A percentile compares a stretch with the other conserved stretches of the same genome.
Evolutionary conservation across 2,888 invertebrate genomes (phyloP).

Genomic region (Ctena decussata): DNA sequence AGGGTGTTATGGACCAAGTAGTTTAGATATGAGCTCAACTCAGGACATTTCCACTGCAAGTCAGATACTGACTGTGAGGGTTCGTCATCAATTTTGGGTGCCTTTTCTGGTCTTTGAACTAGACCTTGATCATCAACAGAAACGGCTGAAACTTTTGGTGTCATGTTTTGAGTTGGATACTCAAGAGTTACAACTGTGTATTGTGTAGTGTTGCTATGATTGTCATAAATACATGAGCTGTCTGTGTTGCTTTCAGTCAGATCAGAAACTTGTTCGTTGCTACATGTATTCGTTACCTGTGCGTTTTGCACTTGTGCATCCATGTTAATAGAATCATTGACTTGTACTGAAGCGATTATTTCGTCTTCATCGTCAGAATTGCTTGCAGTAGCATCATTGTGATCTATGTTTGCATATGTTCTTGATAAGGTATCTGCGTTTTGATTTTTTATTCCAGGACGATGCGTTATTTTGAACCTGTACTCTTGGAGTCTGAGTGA

Average conservation of each 20-base stretch:
- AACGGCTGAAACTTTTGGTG: neutral
- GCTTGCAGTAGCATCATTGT: too few species aligned
- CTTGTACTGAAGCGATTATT: too few species aligned
- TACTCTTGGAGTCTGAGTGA: constrained; percentile 60
- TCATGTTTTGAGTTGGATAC: neutral
- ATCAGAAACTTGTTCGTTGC: too few species aligned
- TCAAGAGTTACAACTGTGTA: neutral
- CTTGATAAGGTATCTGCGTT: constrained; percentile 52
- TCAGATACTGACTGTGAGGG: neutral
- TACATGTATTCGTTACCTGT: too few species aligned
- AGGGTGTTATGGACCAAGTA: constrained; percentile 28
- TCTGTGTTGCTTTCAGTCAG: too few species aligned
- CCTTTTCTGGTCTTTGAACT: neutral
- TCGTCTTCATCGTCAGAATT: too few species aligned
- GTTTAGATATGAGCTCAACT: constrained; percentile 21
- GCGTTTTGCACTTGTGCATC: too few species aligned
- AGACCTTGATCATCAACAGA: neutral
- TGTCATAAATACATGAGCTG: too few species aligned
- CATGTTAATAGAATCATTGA: too few species aligned
- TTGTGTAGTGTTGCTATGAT: neutral
- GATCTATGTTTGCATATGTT: neutral
- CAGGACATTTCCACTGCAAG: constrained; percentile 44
- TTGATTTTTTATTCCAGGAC: constrained; percentile 45
- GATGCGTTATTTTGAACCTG: constrained; percentile 44
- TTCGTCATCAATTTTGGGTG: neutral